Conservation (phyloP, 2,113 vertebrate genomes). For the Tympanuchus pallidicinctus region DNA sequence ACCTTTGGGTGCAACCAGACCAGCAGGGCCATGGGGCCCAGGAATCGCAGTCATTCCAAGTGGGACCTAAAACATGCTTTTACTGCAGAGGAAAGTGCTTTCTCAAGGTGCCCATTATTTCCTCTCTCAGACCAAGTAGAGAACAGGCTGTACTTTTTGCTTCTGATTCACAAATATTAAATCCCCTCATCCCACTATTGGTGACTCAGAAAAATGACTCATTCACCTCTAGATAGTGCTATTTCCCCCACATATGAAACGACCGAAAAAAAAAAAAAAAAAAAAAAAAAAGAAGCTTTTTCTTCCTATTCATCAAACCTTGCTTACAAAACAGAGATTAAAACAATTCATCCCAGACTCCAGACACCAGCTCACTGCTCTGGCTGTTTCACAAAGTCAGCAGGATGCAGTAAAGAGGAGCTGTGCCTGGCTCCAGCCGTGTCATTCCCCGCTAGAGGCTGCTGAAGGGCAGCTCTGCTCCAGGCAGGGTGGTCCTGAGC, state of each 20-base stretch:
- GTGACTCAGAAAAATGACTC: constrained; percentile 69
- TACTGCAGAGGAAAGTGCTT: background rate
- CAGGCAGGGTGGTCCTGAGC: background rate
- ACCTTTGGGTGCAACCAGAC: background rate
- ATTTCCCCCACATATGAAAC: background rate
- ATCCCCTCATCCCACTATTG: constrained; percentile 41
- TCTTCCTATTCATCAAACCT: background rate
- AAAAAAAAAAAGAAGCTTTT: background rate
- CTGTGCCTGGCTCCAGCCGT: accelerated
- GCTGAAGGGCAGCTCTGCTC: background rate
- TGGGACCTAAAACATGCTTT: background rate
- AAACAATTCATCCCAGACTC: background rate
- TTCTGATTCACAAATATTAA: constrained; percentile 66
- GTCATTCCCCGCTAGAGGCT: constrained; percentile 6
- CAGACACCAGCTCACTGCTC: background rate
- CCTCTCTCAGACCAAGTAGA: background rate
- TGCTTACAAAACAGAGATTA: background rate
- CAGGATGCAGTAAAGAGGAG: background rate
- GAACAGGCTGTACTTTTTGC: constrained; percentile 24
- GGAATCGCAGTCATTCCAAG: background rate
- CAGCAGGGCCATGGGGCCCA: background rate
- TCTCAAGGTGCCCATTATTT: background rate
- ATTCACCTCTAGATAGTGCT: constrained; percentile 50
- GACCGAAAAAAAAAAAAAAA: background rate
- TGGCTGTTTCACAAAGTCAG: background rate